These are phyloP conservation scores for Micronycteris hirsuta DNA, from an alignment of 2,113 vertebrate genomes.

Conservation along the genomic window DNA sequence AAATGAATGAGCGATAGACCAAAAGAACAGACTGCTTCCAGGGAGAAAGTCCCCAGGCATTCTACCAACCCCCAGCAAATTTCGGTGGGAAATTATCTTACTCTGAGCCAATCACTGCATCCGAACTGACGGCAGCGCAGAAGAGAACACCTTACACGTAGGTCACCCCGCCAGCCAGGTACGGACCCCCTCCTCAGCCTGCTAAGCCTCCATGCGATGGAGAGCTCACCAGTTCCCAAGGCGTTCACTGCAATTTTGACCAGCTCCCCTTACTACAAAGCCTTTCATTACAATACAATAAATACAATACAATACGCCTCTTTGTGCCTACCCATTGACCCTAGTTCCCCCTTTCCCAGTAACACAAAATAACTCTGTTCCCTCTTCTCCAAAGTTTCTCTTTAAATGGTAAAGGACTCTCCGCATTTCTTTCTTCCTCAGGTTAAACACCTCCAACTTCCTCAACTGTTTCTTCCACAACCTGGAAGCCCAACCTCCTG, in stretches of 20 bases:
- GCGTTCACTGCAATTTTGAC: neutral
- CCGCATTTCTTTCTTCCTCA: neutral
- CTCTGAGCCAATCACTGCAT: neutral
- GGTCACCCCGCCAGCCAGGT: neutral
- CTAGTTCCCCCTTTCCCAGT: neutral
- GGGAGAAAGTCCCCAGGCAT: neutral
- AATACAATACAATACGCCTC: slow-evolving; percentile 14
- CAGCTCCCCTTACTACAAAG: neutral
- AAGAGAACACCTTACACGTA: neutral
- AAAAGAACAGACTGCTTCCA: neutral
- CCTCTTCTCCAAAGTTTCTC: neutral
- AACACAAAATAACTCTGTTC: neutral
- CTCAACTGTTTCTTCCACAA: neutral
- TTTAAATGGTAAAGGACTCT: neutral
- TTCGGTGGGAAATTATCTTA: neutral
- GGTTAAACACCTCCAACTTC: neutral
- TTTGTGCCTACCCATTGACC: neutral
- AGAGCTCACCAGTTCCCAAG: neutral
- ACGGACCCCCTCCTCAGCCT: neutral
- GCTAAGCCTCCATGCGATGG: neutral
- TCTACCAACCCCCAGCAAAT: neutral
- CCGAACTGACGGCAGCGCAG: neutral
- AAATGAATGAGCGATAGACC: neutral
- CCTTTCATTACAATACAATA: neutral
- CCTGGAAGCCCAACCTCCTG: neutral